These are phyloP conservation scores for Chironomus tepperi DNA, from an alignment of 1,140 invertebrate species.

Conservation along the genomic window DNA sequence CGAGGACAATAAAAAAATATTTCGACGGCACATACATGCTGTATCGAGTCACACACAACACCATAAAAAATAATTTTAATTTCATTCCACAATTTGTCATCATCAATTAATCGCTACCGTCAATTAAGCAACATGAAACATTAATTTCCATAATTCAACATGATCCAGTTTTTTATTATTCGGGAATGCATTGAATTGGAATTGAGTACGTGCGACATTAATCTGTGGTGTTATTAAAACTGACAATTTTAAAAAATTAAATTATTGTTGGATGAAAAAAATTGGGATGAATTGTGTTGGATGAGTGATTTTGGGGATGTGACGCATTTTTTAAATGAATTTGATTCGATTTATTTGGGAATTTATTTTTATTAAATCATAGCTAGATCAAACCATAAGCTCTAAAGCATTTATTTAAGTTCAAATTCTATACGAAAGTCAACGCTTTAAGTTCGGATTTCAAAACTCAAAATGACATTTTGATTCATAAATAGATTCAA, in stretches of 20 bases:
- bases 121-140: slow-evolving; percentile 17
- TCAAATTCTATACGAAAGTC: too few species aligned
- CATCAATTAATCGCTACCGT: slow-evolving; percentile 16
- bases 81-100: slow-evolving; percentile 5
- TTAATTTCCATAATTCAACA: neutral
- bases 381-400: too few species aligned
- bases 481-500: too few species aligned
- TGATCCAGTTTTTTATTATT: neutral
- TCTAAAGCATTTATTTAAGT: too few species aligned
- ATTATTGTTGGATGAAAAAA: too few species aligned
- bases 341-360: too few species aligned
- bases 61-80: neutral
- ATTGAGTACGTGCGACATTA: neutral
- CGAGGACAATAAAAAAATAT: neutral
- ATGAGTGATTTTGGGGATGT: too few species aligned
- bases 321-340: too few species aligned
- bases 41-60: neutral
- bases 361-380: too few species aligned
- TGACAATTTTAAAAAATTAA: neutral
- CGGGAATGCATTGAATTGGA: neutral
- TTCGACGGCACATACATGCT: neutral
- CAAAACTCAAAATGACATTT: too few species aligned
- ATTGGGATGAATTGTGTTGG: too few species aligned
- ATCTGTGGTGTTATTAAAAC: slow-evolving; percentile 13
- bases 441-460: too few species aligned